A percentile compares a stretch with the other conserved stretches of the same genome.
Evolutionary conservation across 2,113 vertebrate genomes (phyloP).

Genomic region (Strigops habroptila): DNA sequence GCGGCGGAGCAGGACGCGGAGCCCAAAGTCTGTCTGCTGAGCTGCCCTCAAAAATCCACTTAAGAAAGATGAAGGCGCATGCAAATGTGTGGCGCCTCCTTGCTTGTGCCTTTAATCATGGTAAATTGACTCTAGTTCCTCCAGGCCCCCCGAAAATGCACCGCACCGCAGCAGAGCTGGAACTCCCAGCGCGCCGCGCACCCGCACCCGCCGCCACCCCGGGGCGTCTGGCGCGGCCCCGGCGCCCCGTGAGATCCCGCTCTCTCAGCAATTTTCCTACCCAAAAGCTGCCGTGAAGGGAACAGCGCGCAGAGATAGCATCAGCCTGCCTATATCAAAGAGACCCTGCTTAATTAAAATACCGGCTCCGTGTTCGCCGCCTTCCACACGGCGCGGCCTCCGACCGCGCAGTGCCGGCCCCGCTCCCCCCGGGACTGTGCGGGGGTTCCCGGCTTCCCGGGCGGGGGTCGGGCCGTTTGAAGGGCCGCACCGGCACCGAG

Average conservation of each 20-base stretch:
- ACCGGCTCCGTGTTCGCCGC: not conserved
- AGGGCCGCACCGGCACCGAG: not conserved
- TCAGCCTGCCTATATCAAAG: conserved; percentile 30
- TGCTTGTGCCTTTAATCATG: conserved; percentile 58
- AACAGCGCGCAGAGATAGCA: conserved; percentile 11
- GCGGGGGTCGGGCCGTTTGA: not conserved
- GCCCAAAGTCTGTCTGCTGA: not conserved
- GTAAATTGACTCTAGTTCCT: conserved; percentile 48
- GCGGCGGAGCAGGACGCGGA: not conserved
- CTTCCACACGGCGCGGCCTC: not conserved
- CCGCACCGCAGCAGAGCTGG: not conserved
- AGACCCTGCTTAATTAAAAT: conserved; percentile 42
- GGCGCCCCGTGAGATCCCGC: not conserved
- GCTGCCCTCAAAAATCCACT: conserved; percentile 54
- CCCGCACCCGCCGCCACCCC: not conserved
- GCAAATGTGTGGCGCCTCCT: conserved; percentile 51
- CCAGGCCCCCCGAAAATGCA: conserved; percentile 40
- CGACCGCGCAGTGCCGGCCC: not conserved
- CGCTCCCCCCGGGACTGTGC: not conserved
- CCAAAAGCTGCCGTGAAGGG: conserved; percentile 1
- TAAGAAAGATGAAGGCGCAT: conserved; percentile 53
- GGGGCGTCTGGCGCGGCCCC: not conserved
- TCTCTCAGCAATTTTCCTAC: conserved; percentile 43
- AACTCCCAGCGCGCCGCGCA: not conserved
- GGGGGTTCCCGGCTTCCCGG: not conserved